Percentiles rank a stretch among this genome's conserved stretches.
Conservation (phyloP, 2,797 vertebrate genomes). For the Trachops cirrhosus region DNA sequence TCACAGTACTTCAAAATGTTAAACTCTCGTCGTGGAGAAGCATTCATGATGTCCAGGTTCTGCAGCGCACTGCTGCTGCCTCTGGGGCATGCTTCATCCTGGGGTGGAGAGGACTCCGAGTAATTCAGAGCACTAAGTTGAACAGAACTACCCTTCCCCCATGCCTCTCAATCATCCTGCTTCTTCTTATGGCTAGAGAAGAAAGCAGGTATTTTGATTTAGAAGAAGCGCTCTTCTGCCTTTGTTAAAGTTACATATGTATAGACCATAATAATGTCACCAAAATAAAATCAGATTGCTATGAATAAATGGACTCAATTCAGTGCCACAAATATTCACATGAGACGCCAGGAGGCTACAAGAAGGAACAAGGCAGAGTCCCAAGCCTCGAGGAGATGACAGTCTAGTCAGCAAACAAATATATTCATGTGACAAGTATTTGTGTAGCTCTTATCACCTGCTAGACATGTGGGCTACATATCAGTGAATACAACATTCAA, state of each 20-base stretch:
- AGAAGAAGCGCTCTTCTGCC: neutral
- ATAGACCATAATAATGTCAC: neutral
- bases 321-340: neutral
- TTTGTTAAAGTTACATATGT: neutral
- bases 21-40: neutral
- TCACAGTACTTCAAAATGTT: neutral
- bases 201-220: neutral
- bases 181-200: neutral
- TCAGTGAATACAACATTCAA: neutral
- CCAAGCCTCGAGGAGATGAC: neutral
- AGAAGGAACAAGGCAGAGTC: neutral
- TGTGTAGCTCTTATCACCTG: neutral
- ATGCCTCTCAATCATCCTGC: neutral
- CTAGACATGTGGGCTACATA: neutral
- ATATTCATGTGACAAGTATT: neutral
- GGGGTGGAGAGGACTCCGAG: neutral
- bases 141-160: neutral
- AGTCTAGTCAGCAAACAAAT: neutral
- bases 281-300: neutral
- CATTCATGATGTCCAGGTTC: neutral
- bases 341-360: neutral
- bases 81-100: no score
- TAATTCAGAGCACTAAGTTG: neutral
- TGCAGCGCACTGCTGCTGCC: neutral
- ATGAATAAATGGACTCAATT: neutral